phyloP scores from a whole-genome alignment of 1,140 invertebrate species.

The Uloborus diversus region DNA sequence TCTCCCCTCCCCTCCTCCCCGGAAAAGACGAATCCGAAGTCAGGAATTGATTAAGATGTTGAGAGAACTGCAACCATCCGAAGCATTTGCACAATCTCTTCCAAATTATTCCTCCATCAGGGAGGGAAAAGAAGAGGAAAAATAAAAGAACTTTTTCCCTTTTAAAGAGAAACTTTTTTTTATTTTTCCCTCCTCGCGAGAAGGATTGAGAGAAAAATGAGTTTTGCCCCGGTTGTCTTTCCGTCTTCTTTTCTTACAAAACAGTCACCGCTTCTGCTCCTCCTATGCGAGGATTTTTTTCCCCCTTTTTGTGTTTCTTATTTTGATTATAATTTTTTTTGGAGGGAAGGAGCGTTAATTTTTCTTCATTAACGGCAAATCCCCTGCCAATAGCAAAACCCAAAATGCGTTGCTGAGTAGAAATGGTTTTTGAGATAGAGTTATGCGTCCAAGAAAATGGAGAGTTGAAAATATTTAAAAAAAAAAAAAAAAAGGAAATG shows the following conservation, averaged over 20 bases:
- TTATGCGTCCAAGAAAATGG: too few species aligned
- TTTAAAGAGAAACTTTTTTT: slow-evolving; percentile 7
- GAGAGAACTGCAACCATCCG: slow-evolving; percentile 39
- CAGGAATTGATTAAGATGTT: slow-evolving; percentile 44
- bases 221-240: background rate
- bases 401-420: too few species aligned
- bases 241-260: background rate
- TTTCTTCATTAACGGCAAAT: background rate
- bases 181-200: slow-evolving; percentile 3
- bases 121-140: slow-evolving; percentile 8
- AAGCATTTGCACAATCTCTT: slow-evolving; percentile 38
- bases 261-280: background rate
- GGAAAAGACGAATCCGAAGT: slow-evolving; percentile 26
- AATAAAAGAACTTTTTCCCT: slow-evolving; percentile 18
- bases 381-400: background rate
- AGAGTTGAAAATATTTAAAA: too few species aligned
- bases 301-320: background rate
- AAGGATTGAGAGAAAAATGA: background rate
- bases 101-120: slow-evolving; percentile 45
- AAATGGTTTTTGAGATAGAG: too few species aligned
- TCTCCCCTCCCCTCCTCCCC: background rate
- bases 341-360: background rate
- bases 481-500: too few species aligned
- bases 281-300: background rate
- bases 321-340: background rate